These are phyloP conservation scores for Acanthosepion lycidas DNA, from an alignment of 2,888 invertebrate species.

Conservation along the genomic window DNA sequence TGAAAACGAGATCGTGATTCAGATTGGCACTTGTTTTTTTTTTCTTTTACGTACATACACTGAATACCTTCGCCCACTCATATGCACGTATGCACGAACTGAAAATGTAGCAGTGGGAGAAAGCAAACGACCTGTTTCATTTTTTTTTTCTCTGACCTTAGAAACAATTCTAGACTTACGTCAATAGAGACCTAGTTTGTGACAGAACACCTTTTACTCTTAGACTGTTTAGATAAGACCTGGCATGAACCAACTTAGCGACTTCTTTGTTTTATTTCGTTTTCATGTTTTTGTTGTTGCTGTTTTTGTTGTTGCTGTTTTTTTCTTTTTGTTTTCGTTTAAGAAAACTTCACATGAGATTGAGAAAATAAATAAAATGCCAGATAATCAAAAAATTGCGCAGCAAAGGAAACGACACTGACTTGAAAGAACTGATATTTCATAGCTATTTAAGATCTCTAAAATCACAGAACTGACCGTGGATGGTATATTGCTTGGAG, in stretches of 20 bases:
- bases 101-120: neutral
- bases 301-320: too few relatives aligned
- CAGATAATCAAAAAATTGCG: neutral
- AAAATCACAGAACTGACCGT: neutral
- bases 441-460: neutral
- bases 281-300: too few relatives aligned
- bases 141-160: neutral
- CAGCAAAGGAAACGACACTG: neutral
- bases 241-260: neutral
- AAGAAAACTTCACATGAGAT: neutral
- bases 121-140: neutral
- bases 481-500: too few relatives aligned
- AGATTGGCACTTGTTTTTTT: neutral
- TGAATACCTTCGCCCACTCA: neutral
- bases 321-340: neutral
- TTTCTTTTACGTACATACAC: neutral
- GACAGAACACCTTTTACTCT: neutral
- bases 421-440: neutral
- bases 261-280: neutral
- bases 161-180: neutral
- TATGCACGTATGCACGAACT: neutral
- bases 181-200: neutral
- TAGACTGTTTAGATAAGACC: neutral
- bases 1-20: too few relatives aligned
- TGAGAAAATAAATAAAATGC: slow-evolving; percentile 33